phyloP scores from a whole-genome alignment of 2,113 vertebrate genomes.

The Clarias gariepinus region DNA sequence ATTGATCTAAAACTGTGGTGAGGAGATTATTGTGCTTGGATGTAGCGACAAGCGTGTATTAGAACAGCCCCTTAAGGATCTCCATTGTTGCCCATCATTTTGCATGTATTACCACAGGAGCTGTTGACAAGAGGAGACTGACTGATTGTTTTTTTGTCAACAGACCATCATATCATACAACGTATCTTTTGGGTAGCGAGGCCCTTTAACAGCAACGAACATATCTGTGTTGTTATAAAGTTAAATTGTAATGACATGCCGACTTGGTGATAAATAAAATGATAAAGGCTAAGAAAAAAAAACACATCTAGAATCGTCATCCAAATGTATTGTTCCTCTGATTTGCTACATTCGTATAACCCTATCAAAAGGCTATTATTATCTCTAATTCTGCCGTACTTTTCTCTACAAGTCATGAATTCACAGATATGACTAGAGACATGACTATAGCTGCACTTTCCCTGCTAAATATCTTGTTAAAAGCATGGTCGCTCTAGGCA shows the following conservation, averaged over 20 bases:
- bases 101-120: background rate
- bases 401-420: too few relatives aligned
- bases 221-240: background rate
- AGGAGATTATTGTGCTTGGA: background rate
- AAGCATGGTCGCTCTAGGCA: background rate
- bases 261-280: background rate
- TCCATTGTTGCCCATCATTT: background rate
- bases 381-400: background rate
- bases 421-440: background rate
- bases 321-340: background rate
- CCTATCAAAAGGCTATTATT: background rate
- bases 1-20: background rate
- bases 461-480: background rate
- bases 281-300: too few relatives aligned
- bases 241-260: background rate
- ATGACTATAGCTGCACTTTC: constrained; percentile 10
- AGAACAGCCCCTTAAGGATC: background rate
- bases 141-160: background rate
- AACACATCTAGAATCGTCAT: too few relatives aligned
- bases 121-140: background rate
- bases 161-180: background rate
- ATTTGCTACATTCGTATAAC: too few relatives aligned
- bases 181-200: background rate
- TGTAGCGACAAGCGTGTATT: background rate
- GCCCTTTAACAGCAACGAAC: background rate